These are phyloP conservation scores for Leucophenga varia DNA, from an alignment of 1,140 invertebrate species.

Conservation along the genomic window DNA sequence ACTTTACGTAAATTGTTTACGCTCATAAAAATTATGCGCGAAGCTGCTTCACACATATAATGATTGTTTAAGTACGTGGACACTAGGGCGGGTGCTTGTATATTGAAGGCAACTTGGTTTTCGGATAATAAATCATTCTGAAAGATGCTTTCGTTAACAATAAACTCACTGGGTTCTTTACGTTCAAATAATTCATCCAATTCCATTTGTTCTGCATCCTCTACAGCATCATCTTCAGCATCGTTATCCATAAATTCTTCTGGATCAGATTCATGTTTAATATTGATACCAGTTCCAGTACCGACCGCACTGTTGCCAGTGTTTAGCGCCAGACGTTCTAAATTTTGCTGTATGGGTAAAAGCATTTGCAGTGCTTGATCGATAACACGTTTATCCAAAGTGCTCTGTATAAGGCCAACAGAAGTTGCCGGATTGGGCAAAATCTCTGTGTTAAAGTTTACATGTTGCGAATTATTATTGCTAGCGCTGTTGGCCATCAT, in stretches of 20 bases:
- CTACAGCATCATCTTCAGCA: conserved; percentile 30
- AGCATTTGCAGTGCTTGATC: conserved; percentile 76
- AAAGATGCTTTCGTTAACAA: conserved; percentile 44
- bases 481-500: conserved; percentile 42
- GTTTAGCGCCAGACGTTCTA: conserved; percentile 24
- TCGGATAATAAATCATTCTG: conserved; percentile 69
- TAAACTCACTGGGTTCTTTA: conserved; percentile 38
- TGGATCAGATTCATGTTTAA: conserved; percentile 39
- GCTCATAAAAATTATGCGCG: conserved; percentile 82
- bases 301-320: conserved; percentile 16
- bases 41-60: conserved; percentile 90
- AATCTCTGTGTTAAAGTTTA: conserved; percentile 41
- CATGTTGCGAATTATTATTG: conserved; percentile 47
- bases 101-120: conserved; percentile 71
- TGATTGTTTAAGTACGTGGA: conserved; percentile 82
- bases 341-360: conserved; percentile 61
- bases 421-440: conserved; percentile 33
- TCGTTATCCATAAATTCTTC: conserved; percentile 39
- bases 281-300: too few relatives aligned
- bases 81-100: conserved; percentile 79
- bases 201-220: conserved; percentile 30
- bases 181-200: conserved; percentile 35
- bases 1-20: conserved; percentile 87
- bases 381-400: conserved; percentile 69
- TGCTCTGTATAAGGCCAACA: conserved; percentile 57